Evolutionary conservation across 2,797 vertebrate species (phyloP).

Genomic region (Somateria mollissima): DNA sequence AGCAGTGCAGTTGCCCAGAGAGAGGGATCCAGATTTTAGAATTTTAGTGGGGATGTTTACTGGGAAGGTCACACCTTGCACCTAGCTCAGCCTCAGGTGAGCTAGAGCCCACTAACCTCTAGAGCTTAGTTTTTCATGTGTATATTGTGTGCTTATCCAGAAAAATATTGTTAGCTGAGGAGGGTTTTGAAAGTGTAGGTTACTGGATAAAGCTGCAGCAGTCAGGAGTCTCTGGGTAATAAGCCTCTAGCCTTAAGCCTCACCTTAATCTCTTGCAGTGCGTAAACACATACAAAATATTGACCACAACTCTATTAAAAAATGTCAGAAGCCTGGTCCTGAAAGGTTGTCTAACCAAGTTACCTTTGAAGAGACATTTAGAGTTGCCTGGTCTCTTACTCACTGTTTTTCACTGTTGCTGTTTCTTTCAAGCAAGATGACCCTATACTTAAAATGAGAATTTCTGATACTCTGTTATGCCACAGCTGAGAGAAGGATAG

Average conservation of each 20-base stretch:
- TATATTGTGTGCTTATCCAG: neutral
- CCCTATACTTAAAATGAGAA: neutral
- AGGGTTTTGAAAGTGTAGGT: neutral
- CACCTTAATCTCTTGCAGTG: neutral
- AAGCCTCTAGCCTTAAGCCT: neutral
- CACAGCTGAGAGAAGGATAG: neutral
- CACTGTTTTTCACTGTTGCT: neutral
- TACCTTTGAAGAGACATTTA: neutral
- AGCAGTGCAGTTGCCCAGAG: neutral
- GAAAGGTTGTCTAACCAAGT: neutral
- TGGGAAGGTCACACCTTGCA: neutral
- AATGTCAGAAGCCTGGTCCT: neutral
- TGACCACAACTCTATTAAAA: neutral
- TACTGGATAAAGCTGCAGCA: neutral
- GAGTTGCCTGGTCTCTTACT: neutral
- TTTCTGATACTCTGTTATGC: neutral
- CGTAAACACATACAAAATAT: neutral
- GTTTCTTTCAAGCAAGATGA: conserved; percentile 8
- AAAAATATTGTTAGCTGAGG: neutral
- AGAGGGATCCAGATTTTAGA: neutral
- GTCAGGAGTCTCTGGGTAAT: neutral
- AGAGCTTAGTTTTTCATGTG: neutral
- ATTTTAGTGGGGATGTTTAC: neutral
- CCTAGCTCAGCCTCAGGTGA: neutral
- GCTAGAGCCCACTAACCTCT: neutral